Evolutionary conservation across 2,797 vertebrate genomes (phyloP).

Genomic region (Austrolebias charrua): DNA sequence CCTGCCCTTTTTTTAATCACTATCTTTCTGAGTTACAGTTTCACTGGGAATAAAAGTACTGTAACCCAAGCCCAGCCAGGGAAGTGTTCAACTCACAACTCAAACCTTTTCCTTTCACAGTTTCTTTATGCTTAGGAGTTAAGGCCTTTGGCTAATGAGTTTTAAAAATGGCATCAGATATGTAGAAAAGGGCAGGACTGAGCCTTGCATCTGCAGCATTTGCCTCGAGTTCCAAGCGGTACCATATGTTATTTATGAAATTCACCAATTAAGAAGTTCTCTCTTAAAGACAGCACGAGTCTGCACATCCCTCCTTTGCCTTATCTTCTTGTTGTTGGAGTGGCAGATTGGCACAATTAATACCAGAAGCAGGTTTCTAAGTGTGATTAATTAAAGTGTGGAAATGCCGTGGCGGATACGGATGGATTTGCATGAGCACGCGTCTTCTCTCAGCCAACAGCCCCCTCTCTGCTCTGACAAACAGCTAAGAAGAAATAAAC

Average conservation of each 20-base stretch:
- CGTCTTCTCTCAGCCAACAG: constrained; percentile 58
- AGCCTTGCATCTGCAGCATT: constrained; percentile 47
- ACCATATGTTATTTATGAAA: constrained; percentile 61
- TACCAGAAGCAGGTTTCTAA: constrained; percentile 68
- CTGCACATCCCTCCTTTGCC: constrained; percentile 41
- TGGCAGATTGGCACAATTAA: constrained; percentile 68
- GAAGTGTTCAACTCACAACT: constrained; percentile 39
- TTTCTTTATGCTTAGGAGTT: constrained; percentile 36
- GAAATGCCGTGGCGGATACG: constrained; percentile 56
- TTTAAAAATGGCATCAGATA: constrained; percentile 51
- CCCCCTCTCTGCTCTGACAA: constrained; percentile 56
- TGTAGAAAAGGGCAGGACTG: constrained; percentile 49
- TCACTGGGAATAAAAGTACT: constrained; percentile 35
- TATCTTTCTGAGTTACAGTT: constrained; percentile 41
- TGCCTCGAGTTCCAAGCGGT: constrained; percentile 49
- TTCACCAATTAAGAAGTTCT: constrained; percentile 66
- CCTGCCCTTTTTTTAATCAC: constrained; percentile 45
- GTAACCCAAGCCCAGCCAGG: constrained; percentile 26
- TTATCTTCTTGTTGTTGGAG: constrained; percentile 51
- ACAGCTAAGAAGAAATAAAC: constrained; percentile 55
- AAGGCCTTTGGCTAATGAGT: constrained; percentile 59
- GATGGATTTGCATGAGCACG: constrained; percentile 62
- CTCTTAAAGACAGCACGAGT: constrained; percentile 45
- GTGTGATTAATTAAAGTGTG: constrained; percentile 75
- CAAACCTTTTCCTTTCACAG: constrained; percentile 33